Base-by-base conservation (phyloP, 2,797 vertebrate species). In the Cirrhinus molitorella region DNA sequence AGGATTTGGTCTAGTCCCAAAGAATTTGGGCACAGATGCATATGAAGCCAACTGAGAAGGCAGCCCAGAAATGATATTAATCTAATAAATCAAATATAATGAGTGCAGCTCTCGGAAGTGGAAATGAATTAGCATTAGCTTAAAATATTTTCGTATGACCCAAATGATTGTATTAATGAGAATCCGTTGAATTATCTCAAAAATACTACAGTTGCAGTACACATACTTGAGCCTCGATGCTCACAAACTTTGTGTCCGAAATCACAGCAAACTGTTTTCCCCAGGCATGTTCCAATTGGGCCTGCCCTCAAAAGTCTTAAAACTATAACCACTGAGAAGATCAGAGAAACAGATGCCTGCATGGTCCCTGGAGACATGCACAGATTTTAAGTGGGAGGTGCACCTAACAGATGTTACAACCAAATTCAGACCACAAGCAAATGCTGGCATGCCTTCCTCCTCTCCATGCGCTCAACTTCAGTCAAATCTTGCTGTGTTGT, bases 351-450 rank as follows among this genome's bases (percentile, higher is more conserved):
- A 85, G 72, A 85, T 83, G 74, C 63, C 16, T 74, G 31, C 28
- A 61, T 17, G 17, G 40, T 70, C 74, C 82, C 66, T 71, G 40
- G 66, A 83, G 82, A 83, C 82, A 51, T 28, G 23, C 12, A 53
- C 37, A 67, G 37, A n/a, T 57, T 57, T 61, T 49, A 77, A 76
- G 40, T 43, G 65, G 74, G 74, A 68, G 81, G 74, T 23, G 34
- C 40, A 59, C 66, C 37, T 77, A 51, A 83, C 65, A 85, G 85
- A 78, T 86, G 80, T 79, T 78, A 78, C 65, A 78, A 83, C 34
- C 74, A 77, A 71, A 77, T 37, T 57, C 81, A 70, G 81, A 45
- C 63, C 73, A 76, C 81, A 83, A 70, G 25, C 65, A 77, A 68
- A 78, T 78, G 72, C 67, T 49, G 45, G 16, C 17, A 53, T 67